These are phyloP conservation scores for Python bivittatus DNA, from an alignment of 2,113 vertebrate genomes.

Conservation along the genomic window DNA sequence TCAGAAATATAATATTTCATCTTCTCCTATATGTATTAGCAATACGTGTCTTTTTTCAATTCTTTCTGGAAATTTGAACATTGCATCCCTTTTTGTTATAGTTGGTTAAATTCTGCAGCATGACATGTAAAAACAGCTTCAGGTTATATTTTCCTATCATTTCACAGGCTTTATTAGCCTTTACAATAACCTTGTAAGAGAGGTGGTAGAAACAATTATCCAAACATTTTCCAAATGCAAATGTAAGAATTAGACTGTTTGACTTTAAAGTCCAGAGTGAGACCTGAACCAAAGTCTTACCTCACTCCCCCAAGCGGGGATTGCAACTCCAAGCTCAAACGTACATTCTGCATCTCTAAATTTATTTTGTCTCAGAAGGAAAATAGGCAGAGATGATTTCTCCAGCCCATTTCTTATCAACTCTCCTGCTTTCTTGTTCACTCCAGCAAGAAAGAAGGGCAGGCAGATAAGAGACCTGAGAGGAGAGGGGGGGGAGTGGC, in stretches of 20 bases:
- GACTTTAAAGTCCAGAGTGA: not conserved
- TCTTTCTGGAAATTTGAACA: slow-evolving; percentile 14
- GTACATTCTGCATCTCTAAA: not conserved
- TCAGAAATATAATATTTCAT: slow-evolving; percentile 22
- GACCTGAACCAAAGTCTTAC: not conserved
- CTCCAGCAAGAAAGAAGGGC: not conserved
- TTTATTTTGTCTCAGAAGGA: not conserved
- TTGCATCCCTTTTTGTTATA: not conserved
- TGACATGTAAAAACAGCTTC: not conserved
- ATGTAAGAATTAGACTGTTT: not conserved
- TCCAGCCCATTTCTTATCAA: not conserved
- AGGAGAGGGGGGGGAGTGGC: not conserved
- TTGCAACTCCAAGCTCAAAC: not conserved
- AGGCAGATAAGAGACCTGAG: not conserved
- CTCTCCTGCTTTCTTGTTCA: not conserved
- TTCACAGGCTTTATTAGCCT: not conserved
- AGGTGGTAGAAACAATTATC: not conserved
- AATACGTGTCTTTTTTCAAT: not conserved
- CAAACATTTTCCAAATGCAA: not conserved
- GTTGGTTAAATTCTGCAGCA: not conserved
- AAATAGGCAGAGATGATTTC: not conserved
- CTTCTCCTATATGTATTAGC: not conserved
- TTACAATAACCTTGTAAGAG: not conserved
- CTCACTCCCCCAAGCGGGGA: not conserved
- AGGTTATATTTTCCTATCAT: not conserved